A percentile compares a stretch with the other conserved stretches of the same genome.
phyloP scores from a whole-genome alignment of 2,797 vertebrate genomes.

The Staurois parvus region DNA sequence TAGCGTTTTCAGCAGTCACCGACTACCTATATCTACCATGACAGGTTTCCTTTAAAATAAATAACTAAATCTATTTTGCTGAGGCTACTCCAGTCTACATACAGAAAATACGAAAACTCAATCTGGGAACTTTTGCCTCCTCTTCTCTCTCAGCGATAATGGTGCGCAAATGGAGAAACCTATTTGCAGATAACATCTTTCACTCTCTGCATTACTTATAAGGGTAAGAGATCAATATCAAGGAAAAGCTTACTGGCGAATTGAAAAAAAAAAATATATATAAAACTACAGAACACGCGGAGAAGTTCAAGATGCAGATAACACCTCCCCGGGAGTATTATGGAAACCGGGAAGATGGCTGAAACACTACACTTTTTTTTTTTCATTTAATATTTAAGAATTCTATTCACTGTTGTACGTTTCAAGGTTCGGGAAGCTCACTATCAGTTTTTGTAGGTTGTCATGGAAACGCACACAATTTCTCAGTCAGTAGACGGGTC shows the following conservation, averaged over 20 bases:
- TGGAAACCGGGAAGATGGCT: constrained; percentile 17
- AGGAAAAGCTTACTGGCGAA: constrained; percentile 26
- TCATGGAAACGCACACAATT: constrained; percentile 57
- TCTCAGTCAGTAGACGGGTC: constrained; percentile 12
- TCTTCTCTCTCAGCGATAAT: constrained; percentile 9
- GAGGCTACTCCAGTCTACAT: neutral
- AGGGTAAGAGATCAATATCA: constrained; percentile 48
- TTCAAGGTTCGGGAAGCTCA: constrained; percentile 49
- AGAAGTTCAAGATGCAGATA: constrained; percentile 44
- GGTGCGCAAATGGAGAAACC: constrained; percentile 30
- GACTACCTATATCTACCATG: too few relatives aligned
- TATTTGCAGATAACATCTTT: constrained; percentile 44
- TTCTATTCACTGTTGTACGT: constrained; percentile 54
- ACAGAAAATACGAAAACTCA: neutral
- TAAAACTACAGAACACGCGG: constrained; percentile 3
- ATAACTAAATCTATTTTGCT: too few relatives aligned
- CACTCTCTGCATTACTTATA: constrained; percentile 51
- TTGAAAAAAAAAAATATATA: neutral
- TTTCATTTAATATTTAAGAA: constrained; percentile 57
- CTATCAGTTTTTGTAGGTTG: constrained; percentile 54
- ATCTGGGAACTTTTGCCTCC: neutral
- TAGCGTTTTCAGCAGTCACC: too few relatives aligned
- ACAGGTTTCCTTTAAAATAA: too few relatives aligned
- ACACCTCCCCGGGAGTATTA: constrained; percentile 39
- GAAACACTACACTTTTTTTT: constrained; percentile 27